Evolutionary conservation across 2,888 invertebrate species (phyloP).

Genomic region (Eupithecia centaureata): DNA sequence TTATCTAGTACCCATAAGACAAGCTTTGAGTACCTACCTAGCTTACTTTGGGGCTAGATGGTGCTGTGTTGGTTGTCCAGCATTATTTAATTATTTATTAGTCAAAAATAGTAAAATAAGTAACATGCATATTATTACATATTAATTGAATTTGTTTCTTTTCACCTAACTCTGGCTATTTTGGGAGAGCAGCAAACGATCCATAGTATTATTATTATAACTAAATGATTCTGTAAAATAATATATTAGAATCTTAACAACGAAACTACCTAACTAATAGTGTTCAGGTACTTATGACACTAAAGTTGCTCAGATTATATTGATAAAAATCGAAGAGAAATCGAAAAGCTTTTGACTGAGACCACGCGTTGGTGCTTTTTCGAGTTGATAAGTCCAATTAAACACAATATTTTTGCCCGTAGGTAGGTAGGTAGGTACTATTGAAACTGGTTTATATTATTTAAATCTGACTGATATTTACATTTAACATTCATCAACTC

Average conservation of each 20-base stretch:
- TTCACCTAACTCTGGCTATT: no score
- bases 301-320: not conserved
- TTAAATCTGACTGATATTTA: not conserved
- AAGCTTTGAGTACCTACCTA: no score
- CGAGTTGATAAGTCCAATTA: not conserved
- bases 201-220: not conserved
- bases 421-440: no score
- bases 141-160: no score
- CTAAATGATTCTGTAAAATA: not conserved
- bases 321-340: not conserved
- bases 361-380: not conserved
- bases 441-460: not conserved
- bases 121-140: no score
- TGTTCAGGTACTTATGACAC: constrained; percentile 1
- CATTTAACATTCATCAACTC: no score
- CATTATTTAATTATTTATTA: no score
- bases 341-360: not conserved
- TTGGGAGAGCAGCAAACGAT: not conserved
- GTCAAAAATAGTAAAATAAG: no score
- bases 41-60: no score
- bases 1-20: no score
- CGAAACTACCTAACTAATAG: not conserved
- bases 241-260: not conserved
- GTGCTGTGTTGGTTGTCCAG: no score
- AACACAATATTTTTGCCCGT: not conserved